Percentiles rank a stretch among this genome's conserved stretches.
Evolutionary conservation across 2,113 vertebrate genomes (phyloP).

Genomic region (Tragelaphus imberbis): DNA sequence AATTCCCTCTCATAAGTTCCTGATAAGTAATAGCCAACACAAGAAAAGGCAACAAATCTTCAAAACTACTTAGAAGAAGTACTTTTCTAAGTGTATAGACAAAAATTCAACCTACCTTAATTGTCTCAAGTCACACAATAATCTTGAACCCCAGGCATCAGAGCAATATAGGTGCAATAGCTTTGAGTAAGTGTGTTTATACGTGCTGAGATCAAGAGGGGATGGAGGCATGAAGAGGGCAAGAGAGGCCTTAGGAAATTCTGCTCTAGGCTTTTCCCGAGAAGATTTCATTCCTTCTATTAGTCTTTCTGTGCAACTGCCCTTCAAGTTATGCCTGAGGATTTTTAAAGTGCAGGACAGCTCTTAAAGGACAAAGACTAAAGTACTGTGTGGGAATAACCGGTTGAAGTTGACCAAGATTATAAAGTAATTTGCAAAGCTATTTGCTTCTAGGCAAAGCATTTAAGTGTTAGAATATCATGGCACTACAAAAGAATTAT

Average conservation of each 20-base stretch:
- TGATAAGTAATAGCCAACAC: not conserved
- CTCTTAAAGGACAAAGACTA: constrained; percentile 49
- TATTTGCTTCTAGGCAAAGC: constrained; percentile 54
- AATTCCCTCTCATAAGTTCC: constrained; percentile 30
- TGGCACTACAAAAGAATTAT: constrained; percentile 65
- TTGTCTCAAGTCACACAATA: not conserved
- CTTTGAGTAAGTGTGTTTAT: not conserved
- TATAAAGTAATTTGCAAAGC: constrained; percentile 64
- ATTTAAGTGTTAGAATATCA: constrained; percentile 59
- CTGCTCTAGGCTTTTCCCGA: not conserved
- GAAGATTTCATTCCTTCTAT: constrained; percentile 44
- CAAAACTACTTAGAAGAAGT: not conserved
- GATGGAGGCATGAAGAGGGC: not conserved
- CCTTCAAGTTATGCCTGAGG: constrained; percentile 44
- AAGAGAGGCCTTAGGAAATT: constrained; percentile 24
- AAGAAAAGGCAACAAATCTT: not conserved
- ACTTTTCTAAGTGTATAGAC: not conserved
- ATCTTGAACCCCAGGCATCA: not conserved
- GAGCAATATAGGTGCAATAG: not conserved
- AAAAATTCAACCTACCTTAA: not conserved
- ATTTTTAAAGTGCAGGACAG: constrained; percentile 28
- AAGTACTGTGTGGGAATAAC: constrained; percentile 50
- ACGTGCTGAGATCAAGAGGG: not conserved
- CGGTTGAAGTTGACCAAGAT: constrained; percentile 63
- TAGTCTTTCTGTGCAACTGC: constrained; percentile 55